Percentiles rank a stretch among this genome's conserved stretches.
Evolutionary conservation across 2,888 invertebrate species (phyloP).

Genomic region (Dolichomitus sp.): DNA sequence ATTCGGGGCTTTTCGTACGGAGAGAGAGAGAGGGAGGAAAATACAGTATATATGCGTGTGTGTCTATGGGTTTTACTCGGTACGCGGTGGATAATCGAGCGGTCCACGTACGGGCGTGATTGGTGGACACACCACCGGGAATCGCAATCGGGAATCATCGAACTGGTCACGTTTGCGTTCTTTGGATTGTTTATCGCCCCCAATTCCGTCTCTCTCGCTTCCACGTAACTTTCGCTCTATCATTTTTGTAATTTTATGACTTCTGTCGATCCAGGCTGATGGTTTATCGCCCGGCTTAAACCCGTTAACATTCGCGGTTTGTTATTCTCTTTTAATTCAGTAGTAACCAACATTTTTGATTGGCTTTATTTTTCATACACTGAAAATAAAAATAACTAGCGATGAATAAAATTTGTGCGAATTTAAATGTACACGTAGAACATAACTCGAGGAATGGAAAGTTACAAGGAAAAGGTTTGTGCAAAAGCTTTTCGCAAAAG

Average conservation of each 20-base stretch:
- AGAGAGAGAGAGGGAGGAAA: slow-evolving; percentile 10
- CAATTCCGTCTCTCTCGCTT: slow-evolving; percentile 32
- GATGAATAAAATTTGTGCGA: slow-evolving; percentile 57
- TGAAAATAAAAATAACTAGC: slow-evolving; percentile 5
- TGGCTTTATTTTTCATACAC: slow-evolving; percentile 1
- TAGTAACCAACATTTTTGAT: slow-evolving; percentile 33
- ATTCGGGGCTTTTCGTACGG: slow-evolving; percentile 53
- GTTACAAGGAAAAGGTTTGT: slow-evolving; percentile 52
- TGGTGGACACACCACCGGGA: slow-evolving; percentile 63
- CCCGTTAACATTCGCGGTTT: slow-evolving; percentile 64
- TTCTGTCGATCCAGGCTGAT: slow-evolving; percentile 45
- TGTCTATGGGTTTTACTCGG: slow-evolving; percentile 61
- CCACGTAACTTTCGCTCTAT: slow-evolving; percentile 44
- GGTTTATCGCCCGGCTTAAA: slow-evolving; percentile 67
- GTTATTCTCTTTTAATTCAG: slow-evolving; percentile 23
- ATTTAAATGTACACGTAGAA: slow-evolving; percentile 12
- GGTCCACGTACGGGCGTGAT: slow-evolving; percentile 59
- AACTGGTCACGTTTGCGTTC: slow-evolving; percentile 69
- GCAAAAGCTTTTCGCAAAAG: slow-evolving; percentile 61
- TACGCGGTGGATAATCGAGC: slow-evolving; percentile 60
- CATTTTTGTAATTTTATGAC: slow-evolving; percentile 68
- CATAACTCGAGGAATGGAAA: slow-evolving; percentile 30
- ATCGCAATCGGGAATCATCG: slow-evolving; percentile 72
- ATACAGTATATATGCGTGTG: slow-evolving; percentile 36
- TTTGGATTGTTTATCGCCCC: slow-evolving; percentile 66